A percentile compares a stretch with the other conserved stretches of the same genome.
Evolutionary conservation across 2,113 vertebrate genomes (phyloP).

Genomic region (Callocephalon fimbriatum): DNA sequence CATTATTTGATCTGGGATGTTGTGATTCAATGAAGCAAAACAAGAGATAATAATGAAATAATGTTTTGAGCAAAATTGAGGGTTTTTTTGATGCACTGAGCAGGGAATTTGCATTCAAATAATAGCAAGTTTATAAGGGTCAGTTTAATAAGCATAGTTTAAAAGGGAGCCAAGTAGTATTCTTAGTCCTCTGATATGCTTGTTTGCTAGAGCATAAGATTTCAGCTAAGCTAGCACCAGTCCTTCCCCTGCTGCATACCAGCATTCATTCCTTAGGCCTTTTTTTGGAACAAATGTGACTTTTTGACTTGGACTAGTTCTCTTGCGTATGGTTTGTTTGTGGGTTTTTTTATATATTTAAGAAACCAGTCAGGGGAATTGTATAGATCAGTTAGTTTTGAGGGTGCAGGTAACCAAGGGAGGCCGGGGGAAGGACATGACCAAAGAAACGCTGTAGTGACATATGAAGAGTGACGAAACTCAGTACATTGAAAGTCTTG

Average conservation of each 20-base stretch:
- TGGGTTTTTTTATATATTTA: background rate
- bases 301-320: background rate
- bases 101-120: background rate
- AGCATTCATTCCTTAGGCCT: background rate
- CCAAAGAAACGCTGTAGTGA: background rate
- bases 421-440: rapidly evolving
- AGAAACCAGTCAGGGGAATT: background rate
- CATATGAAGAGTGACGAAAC: background rate
- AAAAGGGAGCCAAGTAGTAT: background rate
- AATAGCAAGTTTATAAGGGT: background rate
- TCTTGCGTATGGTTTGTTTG: background rate
- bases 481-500: background rate
- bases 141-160: background rate
- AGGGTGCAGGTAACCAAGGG: background rate
- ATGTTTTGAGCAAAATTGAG: background rate
- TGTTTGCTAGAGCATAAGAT: background rate
- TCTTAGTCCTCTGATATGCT: background rate
- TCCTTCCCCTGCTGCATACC: background rate
- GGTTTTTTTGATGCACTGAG: rapidly evolving
- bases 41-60: background rate
- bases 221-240: background rate
- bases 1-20: background rate
- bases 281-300: background rate
- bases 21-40: background rate
- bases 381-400: background rate